Percentiles rank a stretch among this genome's conserved stretches.
Conservation (phyloP, 1,140 invertebrate species). For the Drosophila lini region DNA sequence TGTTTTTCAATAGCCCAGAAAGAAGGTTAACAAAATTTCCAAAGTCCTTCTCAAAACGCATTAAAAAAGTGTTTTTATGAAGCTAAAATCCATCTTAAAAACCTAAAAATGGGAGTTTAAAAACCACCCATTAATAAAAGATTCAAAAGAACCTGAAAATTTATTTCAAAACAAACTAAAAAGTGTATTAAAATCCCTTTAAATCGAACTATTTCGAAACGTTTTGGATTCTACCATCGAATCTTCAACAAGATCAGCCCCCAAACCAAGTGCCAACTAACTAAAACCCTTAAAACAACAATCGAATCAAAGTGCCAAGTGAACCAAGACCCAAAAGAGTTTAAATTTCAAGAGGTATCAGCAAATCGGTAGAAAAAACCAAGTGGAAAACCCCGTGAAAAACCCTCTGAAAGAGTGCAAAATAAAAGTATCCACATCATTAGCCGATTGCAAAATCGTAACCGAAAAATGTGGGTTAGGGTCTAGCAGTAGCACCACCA, state of each 20-base stretch:
- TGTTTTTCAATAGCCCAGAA: background rate
- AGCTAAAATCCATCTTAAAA: background rate
- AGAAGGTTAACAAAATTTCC: background rate
- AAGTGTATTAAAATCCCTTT: background rate
- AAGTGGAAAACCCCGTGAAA: slow-evolving; percentile 3
- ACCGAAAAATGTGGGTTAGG: slow-evolving; percentile 75
- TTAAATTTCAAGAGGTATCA: slow-evolving; percentile 2
- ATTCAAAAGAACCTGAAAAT: no score
- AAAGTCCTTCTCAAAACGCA: background rate
- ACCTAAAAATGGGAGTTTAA: background rate
- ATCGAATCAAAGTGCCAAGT: slow-evolving; percentile 28
- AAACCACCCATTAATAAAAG: no score
- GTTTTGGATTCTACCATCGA: background rate
- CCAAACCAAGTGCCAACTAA: slow-evolving; percentile 14
- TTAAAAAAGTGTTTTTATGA: background rate
- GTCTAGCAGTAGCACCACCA: slow-evolving; percentile 43
- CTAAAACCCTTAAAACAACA: slow-evolving; percentile 1
- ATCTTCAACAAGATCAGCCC: no score
- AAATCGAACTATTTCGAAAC: background rate
- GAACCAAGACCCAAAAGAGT: background rate
- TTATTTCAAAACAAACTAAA: no score
- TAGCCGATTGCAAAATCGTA: slow-evolving; percentile 44
- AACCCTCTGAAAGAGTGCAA: slow-evolving; percentile 9
- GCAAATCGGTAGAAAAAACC: background rate
- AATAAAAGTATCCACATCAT: slow-evolving; percentile 28